phyloP scores from a whole-genome alignment of 2,888 invertebrate species.

The Drosophila testacea region DNA sequence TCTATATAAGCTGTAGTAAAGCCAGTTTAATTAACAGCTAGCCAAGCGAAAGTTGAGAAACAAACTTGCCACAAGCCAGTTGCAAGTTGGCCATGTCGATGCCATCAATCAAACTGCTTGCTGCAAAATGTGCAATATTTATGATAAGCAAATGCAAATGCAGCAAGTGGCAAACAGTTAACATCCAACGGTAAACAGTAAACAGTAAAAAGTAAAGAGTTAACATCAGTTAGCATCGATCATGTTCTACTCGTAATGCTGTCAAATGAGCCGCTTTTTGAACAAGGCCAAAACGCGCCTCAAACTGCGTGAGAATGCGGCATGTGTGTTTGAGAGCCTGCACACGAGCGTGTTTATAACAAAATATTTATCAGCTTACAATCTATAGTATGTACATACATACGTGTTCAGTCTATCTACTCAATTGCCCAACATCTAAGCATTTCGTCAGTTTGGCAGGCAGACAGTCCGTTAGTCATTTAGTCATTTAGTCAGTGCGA shows the following conservation, averaged over 20 bases:
- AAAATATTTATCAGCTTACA: conserved; percentile 41
- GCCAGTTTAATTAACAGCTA: conserved; percentile 19
- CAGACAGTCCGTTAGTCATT: conserved; percentile 3
- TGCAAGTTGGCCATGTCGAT: conserved; percentile 5
- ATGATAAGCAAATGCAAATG: conserved; percentile 75
- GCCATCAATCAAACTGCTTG: conserved; percentile 56
- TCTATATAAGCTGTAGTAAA: not conserved
- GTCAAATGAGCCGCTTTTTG: conserved; percentile 66
- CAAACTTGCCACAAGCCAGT: conserved; percentile 4
- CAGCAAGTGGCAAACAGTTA: conserved; percentile 33
- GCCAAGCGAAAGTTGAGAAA: conserved; percentile 12
- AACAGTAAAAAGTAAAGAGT: conserved; percentile 44
- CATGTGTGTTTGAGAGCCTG: conserved; percentile 51
- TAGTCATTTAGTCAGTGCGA: conserved; percentile 9
- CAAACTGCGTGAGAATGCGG: conserved; percentile 63
- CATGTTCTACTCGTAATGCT: conserved; percentile 64
- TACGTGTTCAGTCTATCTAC: conserved; percentile 23
- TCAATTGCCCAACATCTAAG: conserved; percentile 41
- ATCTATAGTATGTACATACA: conserved; percentile 13
- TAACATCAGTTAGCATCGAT: conserved; percentile 66
- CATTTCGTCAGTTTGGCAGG: conserved; percentile 7
- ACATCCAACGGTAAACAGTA: conserved; percentile 35
- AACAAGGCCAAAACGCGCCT: conserved; percentile 46
- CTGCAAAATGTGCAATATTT: conserved; percentile 41
- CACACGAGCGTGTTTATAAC: conserved; percentile 31